Percentiles rank a stretch among this genome's conserved stretches.
Conservation (phyloP, 37 sponge, comb jelly and placozoan genomes). For the Chondrilla cf. caribensis region DNA sequence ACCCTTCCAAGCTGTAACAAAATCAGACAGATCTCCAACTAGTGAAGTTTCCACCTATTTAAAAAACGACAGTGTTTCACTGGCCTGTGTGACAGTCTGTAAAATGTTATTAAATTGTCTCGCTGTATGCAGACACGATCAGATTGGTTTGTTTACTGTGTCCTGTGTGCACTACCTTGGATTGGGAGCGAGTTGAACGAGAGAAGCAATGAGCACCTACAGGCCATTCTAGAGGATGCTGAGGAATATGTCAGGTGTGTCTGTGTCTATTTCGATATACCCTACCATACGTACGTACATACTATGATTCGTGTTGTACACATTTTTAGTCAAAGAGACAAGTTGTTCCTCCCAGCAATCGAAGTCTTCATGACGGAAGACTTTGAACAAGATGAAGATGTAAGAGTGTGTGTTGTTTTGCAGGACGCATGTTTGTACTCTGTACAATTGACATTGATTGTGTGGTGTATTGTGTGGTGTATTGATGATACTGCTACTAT, state of each 20-base stretch:
- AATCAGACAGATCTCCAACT: no score
- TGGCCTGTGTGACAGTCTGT: no score
- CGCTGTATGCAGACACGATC: slow-evolving; percentile 56
- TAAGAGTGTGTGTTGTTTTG: slow-evolving; percentile 1
- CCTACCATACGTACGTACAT: slow-evolving; percentile 62
- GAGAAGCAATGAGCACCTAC: slow-evolving; percentile 65
- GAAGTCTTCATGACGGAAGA: slow-evolving; percentile 70
- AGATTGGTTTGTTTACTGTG: slow-evolving; percentile 81
- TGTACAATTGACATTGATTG: no score
- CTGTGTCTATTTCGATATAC: slow-evolving; percentile 55
- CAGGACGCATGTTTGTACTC: neutral
- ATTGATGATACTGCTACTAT: no score
- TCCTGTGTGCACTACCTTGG: slow-evolving; percentile 91
- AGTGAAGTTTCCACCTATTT: no score
- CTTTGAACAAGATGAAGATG: slow-evolving; percentile 69
- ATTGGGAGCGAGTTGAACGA: slow-evolving; percentile 62
- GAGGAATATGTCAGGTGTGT: slow-evolving; percentile 82
- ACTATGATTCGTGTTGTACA: slow-evolving; percentile 27
- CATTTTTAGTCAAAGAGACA: slow-evolving; percentile 72
- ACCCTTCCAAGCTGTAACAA: no score
- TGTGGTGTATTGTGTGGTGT: no score
- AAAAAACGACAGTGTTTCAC: no score
- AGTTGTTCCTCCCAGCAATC: slow-evolving; percentile 68
- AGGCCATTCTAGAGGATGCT: slow-evolving; percentile 48
- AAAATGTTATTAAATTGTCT: no score